These are phyloP conservation scores for Nomada fabriciana DNA, from an alignment of 2,888 invertebrate genomes.

Conservation along the genomic window DNA sequence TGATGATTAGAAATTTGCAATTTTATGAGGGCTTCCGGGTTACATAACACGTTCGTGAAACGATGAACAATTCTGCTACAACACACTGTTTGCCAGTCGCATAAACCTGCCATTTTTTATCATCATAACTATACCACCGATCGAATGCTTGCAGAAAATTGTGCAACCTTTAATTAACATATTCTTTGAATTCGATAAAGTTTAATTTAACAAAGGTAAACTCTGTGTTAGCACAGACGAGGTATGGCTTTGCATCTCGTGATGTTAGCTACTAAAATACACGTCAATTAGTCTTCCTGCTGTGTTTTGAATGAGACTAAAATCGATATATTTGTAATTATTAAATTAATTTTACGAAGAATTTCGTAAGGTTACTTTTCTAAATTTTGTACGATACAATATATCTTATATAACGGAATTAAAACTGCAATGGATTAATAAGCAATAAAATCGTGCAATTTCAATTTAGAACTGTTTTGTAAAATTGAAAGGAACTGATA, in stretches of 20 bases:
- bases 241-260: too few species aligned
- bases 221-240: neutral
- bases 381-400: too few species aligned
- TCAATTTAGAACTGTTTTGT: neutral
- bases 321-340: too few species aligned
- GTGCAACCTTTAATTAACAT: neutral
- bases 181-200: neutral
- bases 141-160: neutral
- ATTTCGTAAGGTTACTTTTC: too few species aligned
- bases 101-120: constrained; percentile 8
- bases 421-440: neutral
- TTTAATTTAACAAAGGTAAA: neutral
- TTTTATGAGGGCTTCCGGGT: constrained; percentile 28
- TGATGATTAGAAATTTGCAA: neutral
- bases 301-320: neutral
- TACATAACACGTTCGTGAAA: neutral
- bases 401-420: neutral
- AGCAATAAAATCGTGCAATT: neutral
- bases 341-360: too few species aligned
- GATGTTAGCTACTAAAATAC: neutral
- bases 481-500: neutral
- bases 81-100: constrained; percentile 1
- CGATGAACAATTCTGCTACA: neutral
- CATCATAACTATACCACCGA: neutral
- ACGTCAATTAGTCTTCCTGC: neutral